Conservation (phyloP, 2,888 invertebrate species). For the Octodonta nipae region DNA sequence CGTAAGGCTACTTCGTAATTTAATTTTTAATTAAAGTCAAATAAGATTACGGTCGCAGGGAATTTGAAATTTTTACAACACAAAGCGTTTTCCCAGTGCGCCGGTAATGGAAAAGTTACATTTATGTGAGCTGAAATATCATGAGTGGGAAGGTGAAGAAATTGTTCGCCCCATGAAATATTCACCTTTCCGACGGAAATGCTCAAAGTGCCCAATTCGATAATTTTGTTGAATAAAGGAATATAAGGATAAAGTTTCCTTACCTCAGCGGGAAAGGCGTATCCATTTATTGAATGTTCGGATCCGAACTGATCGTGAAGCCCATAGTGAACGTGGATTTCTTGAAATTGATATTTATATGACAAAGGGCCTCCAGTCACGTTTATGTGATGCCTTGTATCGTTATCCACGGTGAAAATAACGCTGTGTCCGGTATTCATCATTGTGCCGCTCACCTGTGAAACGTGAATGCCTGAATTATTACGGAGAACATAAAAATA, state of each 20-base stretch:
- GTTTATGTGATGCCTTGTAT: constrained; percentile 74
- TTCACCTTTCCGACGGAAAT: background rate
- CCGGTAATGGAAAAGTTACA: too few relatives aligned
- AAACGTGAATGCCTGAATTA: too few relatives aligned
- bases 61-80: too few relatives aligned
- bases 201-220: background rate
- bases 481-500: too few relatives aligned
- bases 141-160: background rate
- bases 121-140: too few relatives aligned
- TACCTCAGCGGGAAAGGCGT: constrained; percentile 96
- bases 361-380: constrained; percentile 92
- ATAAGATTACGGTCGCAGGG: too few relatives aligned
- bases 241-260: constrained; percentile 23
- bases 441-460: constrained; percentile 76
- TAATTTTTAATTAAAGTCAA: too few relatives aligned
- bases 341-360: constrained; percentile 88
- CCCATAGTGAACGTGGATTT: constrained; percentile 90
- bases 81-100: too few relatives aligned
- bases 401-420: constrained; percentile 79
- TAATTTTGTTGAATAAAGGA: background rate
- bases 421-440: constrained; percentile 91
- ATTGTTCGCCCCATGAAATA: background rate
- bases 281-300: constrained; percentile 91
- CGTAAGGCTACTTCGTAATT: too few relatives aligned
- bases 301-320: constrained; percentile 84